Evolutionary conservation across 2,797 vertebrate species (phyloP).

Genomic region (Scomberomorus guttatus): DNA sequence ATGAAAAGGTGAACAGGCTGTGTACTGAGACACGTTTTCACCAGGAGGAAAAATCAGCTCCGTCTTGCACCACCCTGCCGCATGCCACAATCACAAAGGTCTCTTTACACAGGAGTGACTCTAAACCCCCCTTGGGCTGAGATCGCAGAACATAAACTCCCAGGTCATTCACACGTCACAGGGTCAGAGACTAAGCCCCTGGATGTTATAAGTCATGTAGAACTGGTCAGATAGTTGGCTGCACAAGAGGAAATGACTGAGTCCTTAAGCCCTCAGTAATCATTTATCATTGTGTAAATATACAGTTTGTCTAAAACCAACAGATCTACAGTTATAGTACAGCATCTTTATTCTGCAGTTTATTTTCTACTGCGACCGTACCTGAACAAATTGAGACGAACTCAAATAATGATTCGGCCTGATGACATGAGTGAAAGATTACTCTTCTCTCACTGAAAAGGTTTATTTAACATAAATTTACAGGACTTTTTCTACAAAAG

Average conservation of each 20-base stretch:
- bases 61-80: constrained; percentile 74
- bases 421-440: constrained; percentile 20
- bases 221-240: constrained; percentile 18
- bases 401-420: constrained; percentile 11
- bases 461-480: constrained; percentile 4
- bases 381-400: constrained; percentile 42
- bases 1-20: constrained; percentile 67
- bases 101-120: constrained; percentile 72
- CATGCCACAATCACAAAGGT: constrained; percentile 80
- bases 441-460: constrained; percentile 1
- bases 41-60: constrained; percentile 62
- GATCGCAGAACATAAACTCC: constrained; percentile 61
- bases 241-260: constrained; percentile 22
- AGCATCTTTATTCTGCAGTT: constrained; percentile 2
- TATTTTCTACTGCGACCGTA: constrained; percentile 9
- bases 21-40: constrained; percentile 57
- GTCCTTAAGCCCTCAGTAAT: not conserved
- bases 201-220: constrained; percentile 54
- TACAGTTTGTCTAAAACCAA: constrained; percentile 14
- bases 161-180: constrained; percentile 68
- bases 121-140: constrained; percentile 51
- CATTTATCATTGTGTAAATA: constrained; percentile 14
- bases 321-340: constrained; percentile 3
- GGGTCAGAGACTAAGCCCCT: constrained; percentile 60
- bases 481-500: not conserved